Percentiles rank a stretch among this genome's conserved stretches.
Conservation (phyloP, 1,140 invertebrate genomes). For the Drosophila novamexicana region DNA sequence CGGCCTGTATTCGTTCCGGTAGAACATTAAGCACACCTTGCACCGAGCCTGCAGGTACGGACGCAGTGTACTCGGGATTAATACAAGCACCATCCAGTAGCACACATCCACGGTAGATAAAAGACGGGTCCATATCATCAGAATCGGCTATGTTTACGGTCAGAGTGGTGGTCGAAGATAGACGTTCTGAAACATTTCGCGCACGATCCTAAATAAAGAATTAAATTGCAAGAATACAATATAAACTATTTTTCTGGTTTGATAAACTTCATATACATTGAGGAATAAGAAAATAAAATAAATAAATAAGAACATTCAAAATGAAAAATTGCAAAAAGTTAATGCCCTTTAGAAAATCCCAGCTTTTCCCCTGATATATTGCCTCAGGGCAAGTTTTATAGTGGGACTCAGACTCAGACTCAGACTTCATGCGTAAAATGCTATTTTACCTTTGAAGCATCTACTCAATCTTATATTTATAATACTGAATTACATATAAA, state of each 20-base stretch:
- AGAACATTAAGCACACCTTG: conserved; percentile 92
- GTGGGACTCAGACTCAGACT: too few species aligned
- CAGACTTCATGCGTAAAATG: too few species aligned
- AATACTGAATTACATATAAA: not conserved
- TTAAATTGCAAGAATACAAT: not conserved
- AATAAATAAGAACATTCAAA: too few species aligned
- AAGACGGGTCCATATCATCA: conserved; percentile 94
- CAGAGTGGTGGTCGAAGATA: conserved; percentile 93
- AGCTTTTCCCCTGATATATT: too few species aligned
- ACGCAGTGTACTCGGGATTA: conserved; percentile 91
- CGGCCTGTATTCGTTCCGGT: conserved; percentile 95
- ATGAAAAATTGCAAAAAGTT: too few species aligned
- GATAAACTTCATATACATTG: not conserved
- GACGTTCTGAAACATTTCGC: conserved; percentile 89
- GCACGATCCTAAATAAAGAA: conserved; percentile 88
- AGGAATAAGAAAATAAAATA: too few species aligned
- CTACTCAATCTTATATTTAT: too few species aligned
- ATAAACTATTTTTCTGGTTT: not conserved
- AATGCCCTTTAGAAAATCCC: too few species aligned
- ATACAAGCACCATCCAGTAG: conserved; percentile 91
- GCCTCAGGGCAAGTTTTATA: too few species aligned
- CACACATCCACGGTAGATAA: conserved; percentile 93
- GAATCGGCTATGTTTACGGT: conserved; percentile 94
- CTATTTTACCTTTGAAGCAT: too few species aligned
- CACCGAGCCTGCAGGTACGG: conserved; percentile 92